phyloP scores from a whole-genome alignment of 2,113 vertebrate species.

The Paralichthys olivaceus region DNA sequence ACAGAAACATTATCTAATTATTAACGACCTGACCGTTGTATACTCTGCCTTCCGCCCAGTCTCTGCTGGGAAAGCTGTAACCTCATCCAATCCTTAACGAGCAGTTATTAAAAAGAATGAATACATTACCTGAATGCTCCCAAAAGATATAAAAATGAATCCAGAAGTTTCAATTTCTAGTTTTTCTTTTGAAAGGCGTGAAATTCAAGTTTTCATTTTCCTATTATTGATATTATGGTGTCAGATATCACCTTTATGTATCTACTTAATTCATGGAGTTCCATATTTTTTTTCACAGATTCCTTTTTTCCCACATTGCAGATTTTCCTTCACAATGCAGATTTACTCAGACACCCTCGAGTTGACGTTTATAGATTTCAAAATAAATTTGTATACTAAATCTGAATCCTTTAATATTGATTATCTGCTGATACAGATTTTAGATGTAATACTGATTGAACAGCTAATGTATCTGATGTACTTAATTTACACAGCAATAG shows the following conservation, averaged over 20 bases:
- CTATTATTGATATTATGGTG: not conserved
- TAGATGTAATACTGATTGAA: no score
- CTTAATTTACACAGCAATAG: no score
- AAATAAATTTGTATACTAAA: no score
- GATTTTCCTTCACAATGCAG: no score
- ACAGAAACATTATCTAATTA: constrained; percentile 1
- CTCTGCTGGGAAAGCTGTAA: not conserved
- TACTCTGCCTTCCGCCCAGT: not conserved
- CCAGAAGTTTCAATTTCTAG: not conserved
- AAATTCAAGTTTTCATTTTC: not conserved
- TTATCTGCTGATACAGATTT: no score
- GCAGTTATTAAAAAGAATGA: not conserved
- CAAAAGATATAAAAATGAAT: not conserved
- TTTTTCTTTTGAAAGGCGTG: not conserved
- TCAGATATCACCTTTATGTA: not conserved
- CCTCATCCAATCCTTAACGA: not conserved
- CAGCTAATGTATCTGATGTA: no score
- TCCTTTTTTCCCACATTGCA: no score
- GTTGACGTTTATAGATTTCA: no score
- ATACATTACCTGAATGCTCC: not conserved
- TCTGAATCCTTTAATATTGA: no score
- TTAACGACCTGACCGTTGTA: not conserved
- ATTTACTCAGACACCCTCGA: no score
- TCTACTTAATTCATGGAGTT: no score
- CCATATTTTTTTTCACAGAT: no score